Evolutionary conservation across 2,797 vertebrate species (phyloP).

Genomic region (Schizothorax lantsangensis): DNA sequence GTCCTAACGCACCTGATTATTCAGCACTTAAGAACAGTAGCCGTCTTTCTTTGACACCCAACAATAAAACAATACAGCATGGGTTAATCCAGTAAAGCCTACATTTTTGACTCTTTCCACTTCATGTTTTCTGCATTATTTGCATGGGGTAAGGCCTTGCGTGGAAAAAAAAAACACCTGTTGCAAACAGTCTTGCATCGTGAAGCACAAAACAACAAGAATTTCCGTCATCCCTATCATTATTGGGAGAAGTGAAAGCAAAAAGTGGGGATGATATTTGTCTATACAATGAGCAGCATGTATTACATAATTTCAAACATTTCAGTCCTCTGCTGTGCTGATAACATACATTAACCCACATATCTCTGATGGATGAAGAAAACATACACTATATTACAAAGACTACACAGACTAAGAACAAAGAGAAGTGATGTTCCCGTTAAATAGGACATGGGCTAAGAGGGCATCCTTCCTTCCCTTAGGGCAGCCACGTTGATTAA

Average conservation of each 20-base stretch:
- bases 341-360: neutral
- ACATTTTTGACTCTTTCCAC: neutral
- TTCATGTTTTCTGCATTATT: neutral
- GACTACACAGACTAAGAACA: neutral
- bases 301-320: neutral
- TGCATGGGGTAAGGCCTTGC: constrained; percentile 38
- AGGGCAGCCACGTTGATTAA: constrained; percentile 4
- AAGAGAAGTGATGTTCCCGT: constrained; percentile 2
- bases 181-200: neutral
- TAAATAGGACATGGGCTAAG: constrained; percentile 7
- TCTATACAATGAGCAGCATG: neutral
- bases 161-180: neutral
- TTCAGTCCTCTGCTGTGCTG: neutral
- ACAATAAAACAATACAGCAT: neutral
- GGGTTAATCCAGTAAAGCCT: neutral
- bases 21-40: neutral
- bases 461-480: constrained; percentile 17
- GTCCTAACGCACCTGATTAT: neutral
- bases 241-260: neutral
- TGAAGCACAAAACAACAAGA: neutral
- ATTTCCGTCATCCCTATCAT: neutral
- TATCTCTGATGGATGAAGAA: neutral
- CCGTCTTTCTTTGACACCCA: neutral
- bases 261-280: neutral
- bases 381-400: neutral